These are phyloP conservation scores for Drosophila suboccidentalis DNA, from an alignment of 2,888 invertebrate genomes.

Conservation along the genomic window DNA sequence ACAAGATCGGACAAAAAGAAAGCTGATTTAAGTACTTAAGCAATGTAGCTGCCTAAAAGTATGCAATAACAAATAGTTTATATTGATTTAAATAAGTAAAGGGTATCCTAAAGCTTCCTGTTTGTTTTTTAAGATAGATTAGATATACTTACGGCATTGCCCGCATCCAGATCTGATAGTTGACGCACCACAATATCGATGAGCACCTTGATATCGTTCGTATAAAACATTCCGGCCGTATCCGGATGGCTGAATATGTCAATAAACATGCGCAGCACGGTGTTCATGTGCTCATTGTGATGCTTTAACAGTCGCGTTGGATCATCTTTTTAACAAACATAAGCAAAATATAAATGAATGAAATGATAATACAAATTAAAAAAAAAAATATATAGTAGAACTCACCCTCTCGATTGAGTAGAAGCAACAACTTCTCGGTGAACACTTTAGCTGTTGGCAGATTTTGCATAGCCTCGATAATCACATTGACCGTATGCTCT, in stretches of 20 bases:
- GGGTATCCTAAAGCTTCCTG: no score
- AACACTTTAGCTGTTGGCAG: conserved; percentile 93
- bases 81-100: no score
- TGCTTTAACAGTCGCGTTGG: conserved; percentile 95
- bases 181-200: conserved; percentile 97
- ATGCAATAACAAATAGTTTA: no score
- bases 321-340: conserved; percentile 89
- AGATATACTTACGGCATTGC: conserved; percentile 89
- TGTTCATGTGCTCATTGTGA: conserved; percentile 91
- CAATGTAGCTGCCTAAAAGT: no score
- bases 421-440: conserved; percentile 94
- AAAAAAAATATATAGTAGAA: no score
- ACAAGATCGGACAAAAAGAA: no score
- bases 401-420: conserved; percentile 95
- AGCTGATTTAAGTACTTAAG: no score
- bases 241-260: conserved; percentile 93
- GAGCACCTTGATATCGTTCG: conserved; percentile 97
- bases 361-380: no score
- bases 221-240: conserved; percentile 96
- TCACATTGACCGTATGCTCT: conserved; percentile 89
- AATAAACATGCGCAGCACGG: conserved; percentile 94
- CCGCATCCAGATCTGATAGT: conserved; percentile 94
- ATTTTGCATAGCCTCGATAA: conserved; percentile 90
- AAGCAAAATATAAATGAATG: background rate
- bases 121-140: no score